These are phyloP conservation scores for Aeoliscus strigatus DNA, from an alignment of 2,797 vertebrate species.

Conservation along the genomic window DNA sequence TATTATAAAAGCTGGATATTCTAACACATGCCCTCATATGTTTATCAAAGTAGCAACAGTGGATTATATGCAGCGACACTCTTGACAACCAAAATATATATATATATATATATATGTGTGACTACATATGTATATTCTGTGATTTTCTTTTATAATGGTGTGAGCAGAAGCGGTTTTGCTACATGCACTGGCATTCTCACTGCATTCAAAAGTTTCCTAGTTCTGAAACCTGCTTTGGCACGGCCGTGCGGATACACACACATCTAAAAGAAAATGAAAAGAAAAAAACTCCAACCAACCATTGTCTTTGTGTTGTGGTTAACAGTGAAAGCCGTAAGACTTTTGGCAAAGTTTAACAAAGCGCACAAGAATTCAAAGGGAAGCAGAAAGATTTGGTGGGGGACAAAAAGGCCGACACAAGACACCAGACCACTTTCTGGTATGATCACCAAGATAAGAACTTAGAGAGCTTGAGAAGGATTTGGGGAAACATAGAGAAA, in stretches of 20 bases:
- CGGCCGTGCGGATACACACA: slow-evolving; percentile 30
- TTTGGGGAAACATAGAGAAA: neutral
- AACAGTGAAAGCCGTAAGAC: slow-evolving; percentile 65
- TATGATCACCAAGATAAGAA: slow-evolving; percentile 21
- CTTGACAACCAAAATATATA: slow-evolving; percentile 24
- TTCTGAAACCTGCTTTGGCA: slow-evolving; percentile 48
- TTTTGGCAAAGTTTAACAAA: slow-evolving; percentile 58
- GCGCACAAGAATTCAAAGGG: neutral
- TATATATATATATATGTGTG: slow-evolving; percentile 8
- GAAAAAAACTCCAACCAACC: slow-evolving; percentile 16
- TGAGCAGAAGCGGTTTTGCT: slow-evolving; percentile 60
- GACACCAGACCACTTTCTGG: slow-evolving; percentile 32
- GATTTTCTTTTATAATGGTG: slow-evolving; percentile 17
- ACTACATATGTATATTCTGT: slow-evolving; percentile 19
- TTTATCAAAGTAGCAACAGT: slow-evolving; percentile 67
- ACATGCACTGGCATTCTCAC: slow-evolving; percentile 70
- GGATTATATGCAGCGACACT: slow-evolving; percentile 23
- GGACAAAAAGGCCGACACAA: neutral
- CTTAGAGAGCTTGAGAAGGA: neutral
- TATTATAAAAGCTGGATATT: slow-evolving; percentile 50
- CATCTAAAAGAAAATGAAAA: neutral
- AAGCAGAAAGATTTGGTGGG: too few species aligned
- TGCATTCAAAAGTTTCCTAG: slow-evolving; percentile 50
- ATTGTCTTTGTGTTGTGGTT: slow-evolving; percentile 31
- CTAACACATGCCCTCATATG: slow-evolving; percentile 58